Base-by-base conservation (phyloP, 30 jellyfish, hydroid and myxozoan genomes). In the Aurelia aurita region DNA sequence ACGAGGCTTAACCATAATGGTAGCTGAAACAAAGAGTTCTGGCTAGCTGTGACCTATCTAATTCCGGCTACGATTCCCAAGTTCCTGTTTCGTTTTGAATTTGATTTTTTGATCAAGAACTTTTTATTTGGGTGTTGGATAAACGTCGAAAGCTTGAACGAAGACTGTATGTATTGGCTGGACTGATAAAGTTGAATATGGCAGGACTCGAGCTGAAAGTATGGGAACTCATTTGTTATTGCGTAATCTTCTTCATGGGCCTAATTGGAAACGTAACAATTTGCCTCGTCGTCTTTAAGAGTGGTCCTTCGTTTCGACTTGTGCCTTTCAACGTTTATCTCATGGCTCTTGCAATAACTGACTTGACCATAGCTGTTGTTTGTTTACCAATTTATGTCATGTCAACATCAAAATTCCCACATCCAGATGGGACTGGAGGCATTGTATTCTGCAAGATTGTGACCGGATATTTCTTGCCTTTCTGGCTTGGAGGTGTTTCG, bases 201-300 rank as follows among this genome's bases (percentile, higher is more conserved):
- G 74, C 60, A 4, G 74, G 44, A 11, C 72, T 85, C 16, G 26
- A 11, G 3, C 76, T 87, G 4, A 35, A 68, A n/a, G 39, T 31
- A 0, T 91, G 98, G 98, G 91, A 91, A 49, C 39, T 80, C 0
- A n/a, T 29, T 1, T 91, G 98, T 82, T 91, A 86, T 84, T 68
- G 77, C 35, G 10, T 86, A 10, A 91, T 87, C 13, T 72, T 67
- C 12, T 7, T 79, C 59, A 19, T 74, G 18, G 98, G 98, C n/a
- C 44, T 74, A n/a, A 19, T 73, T 31, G 97, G 98, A 16, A 91
- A 91, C 59, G 34, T 69, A 0, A n/a, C 82, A 10, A 97, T 91
- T 10, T 69, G 89, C 63, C 26, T 69, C 21, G 95, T 91, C 2
- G 72, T 91, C 27, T 2, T 87, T 22, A 80, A 55, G 51, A 73